phyloP scores from a whole-genome alignment of 2,888 invertebrate genomes.

The Drosophila paranaensis region DNA sequence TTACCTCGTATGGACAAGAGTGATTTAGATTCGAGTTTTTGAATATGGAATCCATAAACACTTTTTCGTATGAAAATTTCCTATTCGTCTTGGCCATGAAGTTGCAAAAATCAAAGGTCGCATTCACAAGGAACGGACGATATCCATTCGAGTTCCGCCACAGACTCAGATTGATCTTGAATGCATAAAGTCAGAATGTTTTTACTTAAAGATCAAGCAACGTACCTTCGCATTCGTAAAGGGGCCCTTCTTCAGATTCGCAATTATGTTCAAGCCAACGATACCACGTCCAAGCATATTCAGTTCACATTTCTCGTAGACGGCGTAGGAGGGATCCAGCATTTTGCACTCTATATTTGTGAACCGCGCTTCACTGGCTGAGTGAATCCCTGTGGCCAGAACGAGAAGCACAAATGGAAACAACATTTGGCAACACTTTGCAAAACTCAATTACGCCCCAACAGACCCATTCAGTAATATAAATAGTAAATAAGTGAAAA shows the following conservation, averaged over 20 bases:
- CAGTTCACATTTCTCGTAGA: slow-evolving; percentile 9
- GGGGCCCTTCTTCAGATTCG: background rate
- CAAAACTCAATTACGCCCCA: background rate
- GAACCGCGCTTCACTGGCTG: background rate
- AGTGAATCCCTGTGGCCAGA: background rate
- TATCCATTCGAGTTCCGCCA: slow-evolving; percentile 28
- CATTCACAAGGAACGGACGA: slow-evolving; percentile 29
- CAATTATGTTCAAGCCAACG: slow-evolving; percentile 9
- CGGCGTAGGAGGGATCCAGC: slow-evolving; percentile 1
- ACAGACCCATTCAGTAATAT: background rate
- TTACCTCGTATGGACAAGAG: slow-evolving; percentile 29
- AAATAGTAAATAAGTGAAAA: background rate
- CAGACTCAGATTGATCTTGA: slow-evolving; percentile 7
- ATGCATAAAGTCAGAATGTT: background rate
- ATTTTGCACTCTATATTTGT: slow-evolving; percentile 27
- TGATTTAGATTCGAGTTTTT: slow-evolving; percentile 31
- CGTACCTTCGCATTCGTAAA: slow-evolving; percentile 7
- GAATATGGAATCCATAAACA: accelerated
- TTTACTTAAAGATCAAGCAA: background rate
- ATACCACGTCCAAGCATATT: slow-evolving; percentile 28
- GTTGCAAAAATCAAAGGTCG: slow-evolving; percentile 28
- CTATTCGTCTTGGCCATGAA: background rate
- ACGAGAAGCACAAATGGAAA: background rate
- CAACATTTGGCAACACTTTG: background rate
- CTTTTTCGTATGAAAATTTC: background rate